Evolutionary conservation across 2,113 vertebrate genomes (phyloP), one percentile per base, ranked within the genome.

Genomic region (Excalfactoria chinensis): DNA sequence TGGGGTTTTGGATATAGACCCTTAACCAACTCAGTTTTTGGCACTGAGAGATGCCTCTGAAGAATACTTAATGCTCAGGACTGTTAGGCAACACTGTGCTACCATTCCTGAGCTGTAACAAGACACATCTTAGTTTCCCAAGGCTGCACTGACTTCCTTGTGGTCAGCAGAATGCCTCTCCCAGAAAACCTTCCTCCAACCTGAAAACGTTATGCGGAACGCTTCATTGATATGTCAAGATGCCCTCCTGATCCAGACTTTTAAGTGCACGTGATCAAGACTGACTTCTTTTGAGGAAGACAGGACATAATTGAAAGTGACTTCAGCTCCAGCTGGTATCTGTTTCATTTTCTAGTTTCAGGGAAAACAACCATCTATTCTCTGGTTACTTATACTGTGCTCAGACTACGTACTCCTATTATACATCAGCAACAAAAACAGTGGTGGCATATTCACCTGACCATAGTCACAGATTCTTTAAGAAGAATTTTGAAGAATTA

Each of bases 1-100:
- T 55, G 53, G 28, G 51, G 34, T 49, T 48, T 22, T 22, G 11
- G 46, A 48, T 48, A 48, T 22, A 11, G 46, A 15, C 18, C 60
- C 48, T 53, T 21, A 19, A 69, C 12, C 58, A n/a, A 8, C 7
- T 4, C 62, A 17, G 37, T 5, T 46, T 34, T 43, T 41, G 30
- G 12, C 37, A 9, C 28, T 10, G 32, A 59, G 32, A 53, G 62
- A 8, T 40, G 35, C 16, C 43, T 44, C 20, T 3, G 3, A 35
- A 67, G 70, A 74, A 9, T 26, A 2, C 0, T 0, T 4, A 5
- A 22, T 19, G 7, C 4, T 1, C 15, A 18, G 62, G 51, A 6
- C 30, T 41, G 22, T 43, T 18, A 2, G 5, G 5, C 34, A 11
- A 2, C 4, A 3, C 18, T 2, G 2, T 1, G 17, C 71, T 60